phyloP scores from a whole-genome alignment of 2,888 invertebrate species.

The Bellardia pandia region DNA sequence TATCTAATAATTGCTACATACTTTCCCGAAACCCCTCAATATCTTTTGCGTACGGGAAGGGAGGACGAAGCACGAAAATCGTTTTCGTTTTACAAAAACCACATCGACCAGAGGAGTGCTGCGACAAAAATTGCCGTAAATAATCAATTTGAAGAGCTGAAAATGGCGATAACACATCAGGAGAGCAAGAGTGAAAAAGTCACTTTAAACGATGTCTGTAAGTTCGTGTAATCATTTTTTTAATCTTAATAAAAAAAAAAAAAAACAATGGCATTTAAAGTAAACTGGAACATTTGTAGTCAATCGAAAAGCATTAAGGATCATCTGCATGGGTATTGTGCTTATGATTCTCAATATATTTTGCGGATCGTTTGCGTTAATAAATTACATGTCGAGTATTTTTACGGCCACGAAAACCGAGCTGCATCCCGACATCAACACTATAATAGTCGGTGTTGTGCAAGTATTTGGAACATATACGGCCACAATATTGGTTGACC shows the following conservation, averaged over 20 bases:
- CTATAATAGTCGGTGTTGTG: constrained; percentile 81
- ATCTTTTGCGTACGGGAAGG: constrained; percentile 76
- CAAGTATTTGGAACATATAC: constrained; percentile 81
- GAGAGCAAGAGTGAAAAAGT: constrained; percentile 65
- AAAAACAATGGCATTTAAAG: too few species aligned
- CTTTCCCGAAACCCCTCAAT: constrained; percentile 81
- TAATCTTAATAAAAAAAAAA: background rate
- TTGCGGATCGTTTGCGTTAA: constrained; percentile 80
- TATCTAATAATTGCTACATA: constrained; percentile 77
- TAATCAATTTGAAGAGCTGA: constrained; percentile 70
- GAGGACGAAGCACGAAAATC: constrained; percentile 78
- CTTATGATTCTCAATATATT: constrained; percentile 79
- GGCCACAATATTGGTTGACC: constrained; percentile 80
- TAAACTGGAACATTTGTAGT: constrained; percentile 73
- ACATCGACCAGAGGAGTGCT: constrained; percentile 72
- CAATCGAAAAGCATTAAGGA: constrained; percentile 76
- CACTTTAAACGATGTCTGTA: constrained; percentile 77
- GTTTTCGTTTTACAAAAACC: constrained; percentile 80
- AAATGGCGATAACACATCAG: constrained; percentile 55
- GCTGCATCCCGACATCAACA: constrained; percentile 80
- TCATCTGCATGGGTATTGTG: constrained; percentile 76
- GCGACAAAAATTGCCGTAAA: constrained; percentile 75
- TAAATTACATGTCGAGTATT: constrained; percentile 82
- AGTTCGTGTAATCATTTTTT: constrained; percentile 35
- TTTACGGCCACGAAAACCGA: constrained; percentile 78